These are phyloP conservation scores for Strigamia crassipes DNA, from an alignment of 2,888 invertebrate species.

Conservation along the genomic window DNA sequence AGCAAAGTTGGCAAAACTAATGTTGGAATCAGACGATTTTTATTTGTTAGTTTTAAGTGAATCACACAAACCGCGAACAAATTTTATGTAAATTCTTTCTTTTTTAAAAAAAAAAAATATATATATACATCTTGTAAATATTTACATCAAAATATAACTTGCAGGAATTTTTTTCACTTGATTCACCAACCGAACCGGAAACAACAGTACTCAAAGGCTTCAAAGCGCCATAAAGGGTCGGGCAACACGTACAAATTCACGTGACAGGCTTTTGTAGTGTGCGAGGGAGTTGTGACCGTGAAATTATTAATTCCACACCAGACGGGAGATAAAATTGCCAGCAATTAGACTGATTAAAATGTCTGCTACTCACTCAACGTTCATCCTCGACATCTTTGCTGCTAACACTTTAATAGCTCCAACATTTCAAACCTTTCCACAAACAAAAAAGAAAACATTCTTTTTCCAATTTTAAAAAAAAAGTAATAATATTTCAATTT, in stretches of 20 bases:
- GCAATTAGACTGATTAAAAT: conserved; percentile 35
- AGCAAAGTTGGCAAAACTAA: too few relatives aligned
- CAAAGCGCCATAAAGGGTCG: background rate
- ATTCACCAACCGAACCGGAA: background rate
- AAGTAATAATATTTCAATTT: background rate
- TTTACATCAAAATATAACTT: background rate
- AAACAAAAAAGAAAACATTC: background rate
- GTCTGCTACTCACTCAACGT: background rate
- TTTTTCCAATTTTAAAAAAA: background rate
- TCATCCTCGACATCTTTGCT: background rate
- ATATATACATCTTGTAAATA: background rate
- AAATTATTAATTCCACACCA: conserved; percentile 35
- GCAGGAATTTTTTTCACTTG: background rate
- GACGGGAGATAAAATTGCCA: conserved; percentile 12
- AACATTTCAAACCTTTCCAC: background rate
- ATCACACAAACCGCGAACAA: too few relatives aligned
- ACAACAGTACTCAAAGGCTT: conserved; percentile 21
- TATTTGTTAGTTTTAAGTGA: too few relatives aligned
- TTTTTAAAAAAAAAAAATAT: background rate
- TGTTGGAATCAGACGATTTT: too few relatives aligned
- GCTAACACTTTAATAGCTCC: background rate
- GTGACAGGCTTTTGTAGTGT: background rate
- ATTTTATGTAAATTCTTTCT: too few relatives aligned
- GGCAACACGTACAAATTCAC: background rate
- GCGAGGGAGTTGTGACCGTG: conserved; percentile 39